Evolutionary conservation across 2,797 vertebrate genomes (phyloP), one percentile per base, ranked within the genome.

Genomic region (Anabacerthia variegaticeps): DNA sequence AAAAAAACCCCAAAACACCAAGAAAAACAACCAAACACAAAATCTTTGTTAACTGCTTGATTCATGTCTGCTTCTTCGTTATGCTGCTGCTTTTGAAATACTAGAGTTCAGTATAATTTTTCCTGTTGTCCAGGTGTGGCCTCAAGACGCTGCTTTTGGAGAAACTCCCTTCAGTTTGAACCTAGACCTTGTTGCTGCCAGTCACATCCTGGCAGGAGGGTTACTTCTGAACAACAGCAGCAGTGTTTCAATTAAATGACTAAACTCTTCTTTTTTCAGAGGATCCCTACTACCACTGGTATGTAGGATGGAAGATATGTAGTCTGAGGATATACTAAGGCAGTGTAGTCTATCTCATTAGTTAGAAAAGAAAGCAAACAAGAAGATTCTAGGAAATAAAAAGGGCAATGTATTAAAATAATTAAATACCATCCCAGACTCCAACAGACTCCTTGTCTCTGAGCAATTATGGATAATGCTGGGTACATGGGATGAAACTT

Each of bases 381-480:
- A 68, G 62, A 28, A 65, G 36, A 84, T 86, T 59, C 46, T 51
- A 94, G 79, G 62, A 68, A 66, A 59, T 54, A 88, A 68, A 88
- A 77, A 69, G 11, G 43, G 36, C 54, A 51, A 12, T 21, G 13
- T 61, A 81, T 78, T 92, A 83, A 86, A 89, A 66, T 88, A 92
- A 93, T 51, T 83, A 67, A 93, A 84, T 83, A 68, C 58, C 18
- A 72, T 30, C 18, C 54, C 66, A 86, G 66, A 74, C 41, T 85
- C 51, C 49, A 76, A 27, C 49, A 56, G 65, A 44, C 62, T 90
- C 32, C 41, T 75, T 85, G 46, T 39, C 79, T 93, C 79, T 72
- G 76, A 68, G 49, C 37, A 90, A 37, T 94, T 90, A 95, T 19
- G 43, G 92, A 84, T 93, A 88, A 94, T 84, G 43, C 37, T 73